Evolutionary conservation across 2,113 vertebrate species (phyloP).

Genomic region (Campylorhamphus procurvoides): DNA sequence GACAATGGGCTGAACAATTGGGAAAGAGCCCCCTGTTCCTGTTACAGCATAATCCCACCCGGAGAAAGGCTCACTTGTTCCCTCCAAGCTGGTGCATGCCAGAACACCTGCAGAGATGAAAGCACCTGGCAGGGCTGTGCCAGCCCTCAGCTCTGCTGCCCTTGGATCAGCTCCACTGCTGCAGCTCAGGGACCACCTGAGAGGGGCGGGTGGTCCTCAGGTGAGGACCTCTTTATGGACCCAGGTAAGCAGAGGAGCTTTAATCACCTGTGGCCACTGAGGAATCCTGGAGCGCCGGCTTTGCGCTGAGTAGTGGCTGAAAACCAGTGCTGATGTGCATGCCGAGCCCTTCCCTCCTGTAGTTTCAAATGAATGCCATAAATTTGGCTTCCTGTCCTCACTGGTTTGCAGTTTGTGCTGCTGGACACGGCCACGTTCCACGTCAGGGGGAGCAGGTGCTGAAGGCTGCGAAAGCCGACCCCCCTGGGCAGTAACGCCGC

Average conservation of each 20-base stretch:
- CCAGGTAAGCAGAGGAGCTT: rapidly evolving
- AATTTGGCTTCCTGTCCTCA: not conserved
- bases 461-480: not conserved
- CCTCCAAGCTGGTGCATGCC: not conserved
- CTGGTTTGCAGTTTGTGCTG: not conserved
- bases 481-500: not conserved
- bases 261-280: rapidly evolving
- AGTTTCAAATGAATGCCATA: not conserved
- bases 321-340: not conserved
- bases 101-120: not conserved
- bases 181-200: not conserved
- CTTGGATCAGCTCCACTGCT: not conserved
- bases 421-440: not conserved
- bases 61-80: not conserved
- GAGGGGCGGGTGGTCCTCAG: not conserved
- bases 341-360: not conserved
- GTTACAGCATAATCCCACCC: not conserved
- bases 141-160: not conserved
- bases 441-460: not conserved
- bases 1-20: not conserved
- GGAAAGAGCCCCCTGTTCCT: not conserved
- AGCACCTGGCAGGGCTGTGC: not conserved
- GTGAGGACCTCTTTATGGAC: not conserved
- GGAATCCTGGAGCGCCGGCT: not conserved
- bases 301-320: rapidly evolving